Percentiles rank a stretch among this genome's conserved stretches.
Conservation (phyloP, 1,140 invertebrate genomes). For the Sitodiplosis mosellana region DNA sequence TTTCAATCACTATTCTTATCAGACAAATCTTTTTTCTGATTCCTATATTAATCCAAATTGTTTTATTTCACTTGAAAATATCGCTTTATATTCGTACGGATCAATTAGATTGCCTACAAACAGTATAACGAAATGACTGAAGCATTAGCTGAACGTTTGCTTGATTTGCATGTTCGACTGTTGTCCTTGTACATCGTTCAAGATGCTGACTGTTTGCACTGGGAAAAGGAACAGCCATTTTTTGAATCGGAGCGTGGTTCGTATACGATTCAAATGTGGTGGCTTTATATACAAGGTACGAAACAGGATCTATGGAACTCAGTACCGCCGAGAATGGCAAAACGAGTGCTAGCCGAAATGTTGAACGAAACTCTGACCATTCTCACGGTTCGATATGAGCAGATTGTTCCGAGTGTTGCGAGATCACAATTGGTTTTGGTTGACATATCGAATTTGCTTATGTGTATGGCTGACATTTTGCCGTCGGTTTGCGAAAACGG, state of each 20-base stretch:
- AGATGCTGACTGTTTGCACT: constrained; percentile 51
- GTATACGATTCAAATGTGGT: constrained; percentile 67
- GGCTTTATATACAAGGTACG: constrained; percentile 68
- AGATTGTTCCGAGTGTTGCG: constrained; percentile 39
- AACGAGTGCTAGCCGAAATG: constrained; percentile 59
- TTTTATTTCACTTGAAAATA: background rate
- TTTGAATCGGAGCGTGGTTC: constrained; percentile 52
- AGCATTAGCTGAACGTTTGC: constrained; percentile 52
- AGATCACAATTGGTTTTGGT: constrained; percentile 40
- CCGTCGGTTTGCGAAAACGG: constrained; percentile 40
- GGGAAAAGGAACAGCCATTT: constrained; percentile 37
- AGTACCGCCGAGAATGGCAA: constrained; percentile 61
- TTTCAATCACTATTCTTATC: background rate
- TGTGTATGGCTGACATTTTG: constrained; percentile 46
- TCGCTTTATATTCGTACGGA: background rate
- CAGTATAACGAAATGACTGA: constrained; percentile 62
- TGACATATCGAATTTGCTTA: constrained; percentile 52
- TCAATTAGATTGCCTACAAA: constrained; percentile 39
- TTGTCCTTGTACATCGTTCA: constrained; percentile 58
- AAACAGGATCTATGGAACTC: constrained; percentile 59
- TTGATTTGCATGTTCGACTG: constrained; percentile 57
- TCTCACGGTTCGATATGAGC: constrained; percentile 49
- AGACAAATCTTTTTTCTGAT: background rate
- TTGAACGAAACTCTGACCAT: constrained; percentile 62
- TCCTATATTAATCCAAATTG: too few relatives aligned